phyloP scores from a whole-genome alignment of 2,797 vertebrate species.

The Mastacembelus armatus region DNA sequence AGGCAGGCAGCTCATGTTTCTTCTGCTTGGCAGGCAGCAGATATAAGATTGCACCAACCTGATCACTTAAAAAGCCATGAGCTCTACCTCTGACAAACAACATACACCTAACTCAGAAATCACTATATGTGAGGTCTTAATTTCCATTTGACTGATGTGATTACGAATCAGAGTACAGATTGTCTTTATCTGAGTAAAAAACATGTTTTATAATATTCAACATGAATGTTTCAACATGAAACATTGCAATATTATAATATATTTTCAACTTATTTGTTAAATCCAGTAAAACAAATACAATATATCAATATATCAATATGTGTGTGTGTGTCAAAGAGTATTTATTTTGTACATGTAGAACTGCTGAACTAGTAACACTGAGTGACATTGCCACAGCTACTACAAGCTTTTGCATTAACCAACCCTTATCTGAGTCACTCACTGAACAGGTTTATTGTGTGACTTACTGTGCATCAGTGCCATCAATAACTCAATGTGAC shows the following conservation, averaged over 20 bases:
- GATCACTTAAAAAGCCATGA: constrained; percentile 50
- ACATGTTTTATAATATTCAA: no score
- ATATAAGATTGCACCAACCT: constrained; percentile 66
- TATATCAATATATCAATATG: no score
- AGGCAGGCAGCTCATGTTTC: constrained; percentile 73
- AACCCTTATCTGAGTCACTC: constrained; percentile 28
- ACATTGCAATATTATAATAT: no score
- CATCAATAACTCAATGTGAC: constrained; percentile 56
- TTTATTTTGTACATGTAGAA: no score
- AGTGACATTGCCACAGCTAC: background rate
- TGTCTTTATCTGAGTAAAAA: constrained; percentile 61
- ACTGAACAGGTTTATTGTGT: constrained; percentile 10
- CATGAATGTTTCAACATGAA: no score
- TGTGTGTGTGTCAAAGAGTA: background rate
- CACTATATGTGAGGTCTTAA: constrained; percentile 32
- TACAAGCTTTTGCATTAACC: background rate
- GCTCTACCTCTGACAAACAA: constrained; percentile 51
- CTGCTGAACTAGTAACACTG: no score
- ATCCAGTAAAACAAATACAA: background rate
- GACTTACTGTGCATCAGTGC: constrained; percentile 28
- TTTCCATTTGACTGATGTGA: constrained; percentile 36
- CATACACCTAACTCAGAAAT: constrained; percentile 31
- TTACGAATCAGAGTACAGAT: constrained; percentile 41
- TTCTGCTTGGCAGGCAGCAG: constrained; percentile 59
- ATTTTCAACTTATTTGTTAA: no score